Evolutionary conservation across 2,113 vertebrate species (phyloP), one percentile per base, ranked within the genome.

Genomic region (Puma concolor): DNA sequence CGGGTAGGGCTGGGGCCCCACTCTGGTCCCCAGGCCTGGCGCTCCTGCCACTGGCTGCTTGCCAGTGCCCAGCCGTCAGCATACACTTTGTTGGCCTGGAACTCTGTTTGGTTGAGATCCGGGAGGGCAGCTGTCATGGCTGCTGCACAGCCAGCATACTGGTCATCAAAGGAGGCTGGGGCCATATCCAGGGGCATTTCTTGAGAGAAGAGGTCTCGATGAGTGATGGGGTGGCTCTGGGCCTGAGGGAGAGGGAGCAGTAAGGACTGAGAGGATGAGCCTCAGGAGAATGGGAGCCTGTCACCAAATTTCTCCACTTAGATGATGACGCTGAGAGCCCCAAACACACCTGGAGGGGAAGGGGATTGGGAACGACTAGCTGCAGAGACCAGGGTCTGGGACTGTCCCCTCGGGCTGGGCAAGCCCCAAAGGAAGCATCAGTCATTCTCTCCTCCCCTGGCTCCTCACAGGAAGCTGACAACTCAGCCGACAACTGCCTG

Each of bases 91-190:
- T 98, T 98, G 80, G 5, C 14, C 83, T 95, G 15, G 17, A 98
- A 98, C 94, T 99, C 99, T 0, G 97, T 97, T 86, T 4, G 94
- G 94, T 99, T 99, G 81, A 99, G 98, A 3, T 97, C 97, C 0
- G 57, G 27, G 33, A 99, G 96, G 29, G 96, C 95, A 0, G 83
- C 88, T 5, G 52, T 83, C 98, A 99, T 99, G 64, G 44, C 41
- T 2, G 2, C 33, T 0, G 29, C 63, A 44, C 99, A 99, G 72
- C 98, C 98, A 1, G 1, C 52, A 5, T 99, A 99, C 94, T 98
- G 98, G 93, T 99, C 99, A 0, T 99, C 98, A 0, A 98, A 99
- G 80, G 98, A 98, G 31, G 41, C 60, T 7, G 5, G 54, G 29
- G 98, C 98, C 98, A 98, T 98, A 86, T 98, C 97, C 38, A 99